Evolutionary conservation across 2,888 invertebrate genomes (phyloP).

Genomic region (Clistopyga incitator): DNA sequence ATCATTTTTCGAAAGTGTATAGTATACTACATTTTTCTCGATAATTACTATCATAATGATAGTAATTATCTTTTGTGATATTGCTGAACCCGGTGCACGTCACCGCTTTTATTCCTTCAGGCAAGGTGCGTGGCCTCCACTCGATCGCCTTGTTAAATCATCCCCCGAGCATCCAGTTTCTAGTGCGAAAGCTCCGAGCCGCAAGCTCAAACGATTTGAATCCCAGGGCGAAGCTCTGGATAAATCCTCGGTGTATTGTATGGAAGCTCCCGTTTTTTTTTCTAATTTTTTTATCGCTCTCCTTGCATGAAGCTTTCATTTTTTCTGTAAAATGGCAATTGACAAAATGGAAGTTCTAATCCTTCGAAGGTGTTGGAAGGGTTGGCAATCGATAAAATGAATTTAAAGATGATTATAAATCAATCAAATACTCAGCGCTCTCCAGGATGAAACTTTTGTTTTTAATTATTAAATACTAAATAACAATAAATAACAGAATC

Average conservation of each 20-base stretch:
- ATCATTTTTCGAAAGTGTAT: too few relatives aligned
- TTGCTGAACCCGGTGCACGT: neutral
- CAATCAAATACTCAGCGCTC: too few relatives aligned
- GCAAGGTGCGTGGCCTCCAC: constrained; percentile 14
- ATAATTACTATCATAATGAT: too few relatives aligned
- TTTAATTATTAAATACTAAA: too few relatives aligned
- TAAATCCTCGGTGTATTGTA: constrained; percentile 47
- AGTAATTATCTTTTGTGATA: too few relatives aligned
- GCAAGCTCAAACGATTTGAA: constrained; percentile 30
- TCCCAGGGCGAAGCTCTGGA: constrained; percentile 44
- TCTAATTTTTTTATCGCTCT: constrained; percentile 21
- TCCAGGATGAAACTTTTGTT: too few relatives aligned
- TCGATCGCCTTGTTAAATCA: constrained; percentile 53
- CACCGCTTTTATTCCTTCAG: constrained; percentile 8
- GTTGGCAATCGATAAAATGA: too few relatives aligned
- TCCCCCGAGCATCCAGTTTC: constrained; percentile 21
- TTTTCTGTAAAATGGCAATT: constrained; percentile 5
- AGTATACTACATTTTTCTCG: neutral
- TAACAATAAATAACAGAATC: too few relatives aligned
- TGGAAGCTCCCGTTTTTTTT: constrained; percentile 5
- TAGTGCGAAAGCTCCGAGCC: constrained; percentile 24
- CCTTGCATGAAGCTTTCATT: neutral
- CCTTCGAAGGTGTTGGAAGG: too few relatives aligned
- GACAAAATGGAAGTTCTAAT: neutral
- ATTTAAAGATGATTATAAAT: too few relatives aligned